Base-by-base conservation (phyloP, 1,140 invertebrate species). In the Drosophila guanche region DNA sequence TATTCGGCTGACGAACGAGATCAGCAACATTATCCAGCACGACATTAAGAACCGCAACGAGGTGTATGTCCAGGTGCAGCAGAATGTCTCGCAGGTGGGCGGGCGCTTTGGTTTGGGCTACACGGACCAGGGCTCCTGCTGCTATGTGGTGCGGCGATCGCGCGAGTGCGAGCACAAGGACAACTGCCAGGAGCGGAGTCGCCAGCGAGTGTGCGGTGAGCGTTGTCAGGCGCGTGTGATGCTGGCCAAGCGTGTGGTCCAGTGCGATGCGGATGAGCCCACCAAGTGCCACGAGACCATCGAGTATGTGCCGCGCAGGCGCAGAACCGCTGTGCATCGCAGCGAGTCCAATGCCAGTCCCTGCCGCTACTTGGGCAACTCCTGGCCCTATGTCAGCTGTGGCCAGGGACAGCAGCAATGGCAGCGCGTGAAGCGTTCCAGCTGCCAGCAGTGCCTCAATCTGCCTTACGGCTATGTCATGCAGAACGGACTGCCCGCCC, bases 81-180 rank as follows among this genome's bases (percentile, higher is more conserved):
- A 90, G 42, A 90, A 90, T 67, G 60, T 79, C 3, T 86, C 89
- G 0, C 69, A 77, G 42, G 66, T 84, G 14, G 89, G 89, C 27
- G 89, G 89, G 14, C 72, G 79, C 27, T 90, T 84, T 20, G 89
- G 89, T 0, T 25, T 90, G 8, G 89, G 89, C 7, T 90, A 78
- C 57, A 80, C 42, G 27, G 81, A 90, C 33, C 68, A 57, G 7
- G 89, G 89, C 14, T 59, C 89, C 33, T 90, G 89, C 54, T 90
- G 89, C 48, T 57, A 62, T 29, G 81, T 90, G 48, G 63, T 90
- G 40, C 58, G 72, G 1, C 41, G 62, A 5, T 43, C 60, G 2
- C 46, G 68, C 10, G 63, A 67, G 3, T 77, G 89, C 43, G 66
- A 84, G 33, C 23, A 60, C 22, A 43, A 58, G 23, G 68, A 50